phyloP scores from a whole-genome alignment of 2,888 invertebrate species.

The Octonoba sinensis region DNA sequence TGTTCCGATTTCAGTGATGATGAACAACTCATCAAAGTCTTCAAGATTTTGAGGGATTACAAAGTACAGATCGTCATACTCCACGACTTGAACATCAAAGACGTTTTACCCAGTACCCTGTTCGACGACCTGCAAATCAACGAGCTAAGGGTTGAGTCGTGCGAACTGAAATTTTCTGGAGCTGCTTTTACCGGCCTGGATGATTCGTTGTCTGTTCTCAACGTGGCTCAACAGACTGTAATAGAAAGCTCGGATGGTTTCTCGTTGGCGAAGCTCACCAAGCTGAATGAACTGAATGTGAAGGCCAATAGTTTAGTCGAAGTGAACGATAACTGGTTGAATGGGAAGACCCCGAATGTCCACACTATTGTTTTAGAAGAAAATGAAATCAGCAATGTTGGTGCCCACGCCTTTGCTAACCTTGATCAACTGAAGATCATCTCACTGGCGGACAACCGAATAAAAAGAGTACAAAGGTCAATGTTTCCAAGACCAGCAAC shows the following conservation, averaged over 20 bases:
- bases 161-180: constrained; percentile 22
- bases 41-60: constrained; percentile 51
- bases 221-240: constrained; percentile 32
- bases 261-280: constrained; percentile 25
- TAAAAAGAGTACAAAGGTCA: constrained; percentile 38
- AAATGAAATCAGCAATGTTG: constrained; percentile 56
- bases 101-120: constrained; percentile 22
- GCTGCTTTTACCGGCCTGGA: constrained; percentile 48
- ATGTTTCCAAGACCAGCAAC: constrained; percentile 54
- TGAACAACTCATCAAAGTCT: constrained; percentile 13
- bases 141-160: constrained; percentile 24
- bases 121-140: constrained; percentile 48
- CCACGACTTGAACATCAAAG: constrained; percentile 25
- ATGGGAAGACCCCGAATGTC: constrained; percentile 27
- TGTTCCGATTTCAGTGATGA: constrained; percentile 38
- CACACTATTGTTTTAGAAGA: constrained; percentile 34
- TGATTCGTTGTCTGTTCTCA: constrained; percentile 23
- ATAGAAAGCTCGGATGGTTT: constrained; percentile 33
- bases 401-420: constrained; percentile 47
- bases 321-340: constrained; percentile 53
- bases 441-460: constrained; percentile 49
- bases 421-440: constrained; percentile 36
- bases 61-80: constrained; percentile 37
- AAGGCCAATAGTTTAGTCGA: constrained; percentile 44
- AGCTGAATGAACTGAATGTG: constrained; percentile 22